Percentiles rank a stretch among this genome's conserved stretches.
phyloP scores from a whole-genome alignment of 2,888 invertebrate species.

The Pseudoips prasinana region DNA sequence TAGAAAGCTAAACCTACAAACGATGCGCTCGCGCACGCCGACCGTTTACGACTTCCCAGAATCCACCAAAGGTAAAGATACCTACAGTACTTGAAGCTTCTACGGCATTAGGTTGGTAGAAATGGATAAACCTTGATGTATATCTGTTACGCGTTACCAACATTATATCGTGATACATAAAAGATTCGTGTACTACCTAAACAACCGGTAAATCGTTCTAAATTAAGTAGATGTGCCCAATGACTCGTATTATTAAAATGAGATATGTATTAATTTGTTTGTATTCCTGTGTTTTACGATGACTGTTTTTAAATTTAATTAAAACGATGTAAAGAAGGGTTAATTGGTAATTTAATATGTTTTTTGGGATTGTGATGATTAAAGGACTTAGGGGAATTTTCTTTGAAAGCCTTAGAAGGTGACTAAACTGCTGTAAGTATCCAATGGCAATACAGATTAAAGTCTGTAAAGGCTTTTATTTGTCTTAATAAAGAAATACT shows the following conservation, averaged over 20 bases:
- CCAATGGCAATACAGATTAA: no score
- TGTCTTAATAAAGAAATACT: no score
- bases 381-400: neutral
- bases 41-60: conserved; percentile 67
- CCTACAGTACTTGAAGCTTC: no score
- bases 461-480: no score
- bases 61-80: conserved; percentile 35
- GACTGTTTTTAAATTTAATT: conserved; percentile 30
- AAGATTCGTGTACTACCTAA: neutral
- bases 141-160: no score
- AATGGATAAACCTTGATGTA: no score
- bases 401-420: neutral
- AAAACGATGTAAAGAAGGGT: conserved; percentile 23
- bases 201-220: conserved; percentile 63
- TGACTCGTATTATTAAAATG: conserved; percentile 36
- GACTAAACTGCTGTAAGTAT: no score
- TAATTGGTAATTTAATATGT: conserved; percentile 25
- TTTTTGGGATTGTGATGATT: neutral
- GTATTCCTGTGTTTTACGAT: conserved; percentile 20
- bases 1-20: conserved; percentile 54
- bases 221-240: conserved; percentile 62
- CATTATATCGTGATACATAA: no score
- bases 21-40: conserved; percentile 43
- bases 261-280: conserved; percentile 38
- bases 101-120: no score